phyloP scores from a whole-genome alignment of 2,797 vertebrate genomes.

The Hippoglossus hippoglossus region DNA sequence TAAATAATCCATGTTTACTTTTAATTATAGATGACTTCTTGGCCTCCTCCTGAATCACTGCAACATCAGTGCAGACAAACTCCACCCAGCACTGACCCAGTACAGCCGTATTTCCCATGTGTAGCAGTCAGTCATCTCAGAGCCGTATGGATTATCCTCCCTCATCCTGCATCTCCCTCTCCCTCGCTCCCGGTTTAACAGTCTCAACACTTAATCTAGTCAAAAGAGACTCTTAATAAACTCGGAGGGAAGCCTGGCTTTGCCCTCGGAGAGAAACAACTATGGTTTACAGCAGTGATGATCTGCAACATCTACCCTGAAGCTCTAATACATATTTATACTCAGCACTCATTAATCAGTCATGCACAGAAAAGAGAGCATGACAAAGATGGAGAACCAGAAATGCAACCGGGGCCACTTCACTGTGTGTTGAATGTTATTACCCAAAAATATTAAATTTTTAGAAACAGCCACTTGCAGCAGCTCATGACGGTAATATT shows the following conservation, averaged over 20 bases:
- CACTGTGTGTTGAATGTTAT: not conserved
- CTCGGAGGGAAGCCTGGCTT: constrained; percentile 40
- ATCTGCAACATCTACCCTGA: constrained; percentile 54
- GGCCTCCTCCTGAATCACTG: constrained; percentile 34
- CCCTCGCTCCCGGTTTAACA: constrained; percentile 41
- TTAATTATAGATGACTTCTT: constrained; percentile 54
- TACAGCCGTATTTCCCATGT: not conserved
- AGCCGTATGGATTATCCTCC: constrained; percentile 33
- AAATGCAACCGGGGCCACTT: constrained; percentile 28
- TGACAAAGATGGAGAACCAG: constrained; percentile 24
- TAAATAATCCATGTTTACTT: constrained; percentile 58
- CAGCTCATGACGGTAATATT: constrained; percentile 3
- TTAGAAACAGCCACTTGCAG: constrained; percentile 4
- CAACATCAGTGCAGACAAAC: constrained; percentile 43
- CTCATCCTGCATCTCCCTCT: constrained; percentile 14
- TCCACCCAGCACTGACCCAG: constrained; percentile 14
- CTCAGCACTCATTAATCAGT: constrained; percentile 60
- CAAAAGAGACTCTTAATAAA: constrained; percentile 61
- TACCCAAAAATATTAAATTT: constrained; percentile 15
- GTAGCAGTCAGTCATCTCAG: constrained; percentile 27
- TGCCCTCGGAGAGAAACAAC: constrained; percentile 58
- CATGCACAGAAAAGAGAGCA: constrained; percentile 42
- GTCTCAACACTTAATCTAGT: constrained; percentile 67
- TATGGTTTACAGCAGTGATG: constrained; percentile 51
- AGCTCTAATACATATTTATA: constrained; percentile 69